phyloP scores from a whole-genome alignment of 2,888 invertebrate species.

The Kuschelorhynchus macadamiae region DNA sequence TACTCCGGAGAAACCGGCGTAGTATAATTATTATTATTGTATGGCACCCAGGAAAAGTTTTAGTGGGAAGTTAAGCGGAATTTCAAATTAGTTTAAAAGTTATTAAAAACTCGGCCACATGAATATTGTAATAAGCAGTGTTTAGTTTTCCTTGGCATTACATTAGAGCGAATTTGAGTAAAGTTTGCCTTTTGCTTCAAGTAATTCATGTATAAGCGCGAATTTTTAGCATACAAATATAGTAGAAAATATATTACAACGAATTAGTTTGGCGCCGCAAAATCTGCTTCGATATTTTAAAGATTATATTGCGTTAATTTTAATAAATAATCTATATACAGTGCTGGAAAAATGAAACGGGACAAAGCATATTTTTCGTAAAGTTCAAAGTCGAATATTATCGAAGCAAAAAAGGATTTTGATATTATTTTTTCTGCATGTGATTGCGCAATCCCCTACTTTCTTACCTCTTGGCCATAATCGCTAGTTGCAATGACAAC shows the following conservation, averaged over 20 bases:
- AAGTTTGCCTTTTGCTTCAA: slow-evolving; percentile 5
- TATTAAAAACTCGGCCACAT: slow-evolving; percentile 39
- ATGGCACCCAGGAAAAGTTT: slow-evolving; percentile 25
- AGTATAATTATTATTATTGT: slow-evolving; percentile 31
- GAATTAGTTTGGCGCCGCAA: no score
- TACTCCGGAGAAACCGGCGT: slow-evolving; percentile 19
- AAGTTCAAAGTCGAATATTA: no score
- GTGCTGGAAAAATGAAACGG: no score
- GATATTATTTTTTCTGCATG: no score
- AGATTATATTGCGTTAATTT: no score
- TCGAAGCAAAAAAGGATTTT: no score
- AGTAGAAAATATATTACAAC: not conserved
- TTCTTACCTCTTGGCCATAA: no score
- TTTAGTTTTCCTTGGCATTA: slow-evolving; percentile 28
- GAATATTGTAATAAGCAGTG: slow-evolving; percentile 38
- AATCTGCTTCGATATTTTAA: no score
- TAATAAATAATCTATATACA: no score
- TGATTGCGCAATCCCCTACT: no score
- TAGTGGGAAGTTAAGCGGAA: slow-evolving; percentile 26
- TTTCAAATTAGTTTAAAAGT: slow-evolving; percentile 43
- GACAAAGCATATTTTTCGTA: no score
- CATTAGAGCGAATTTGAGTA: slow-evolving; percentile 21
- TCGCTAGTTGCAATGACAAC: no score
- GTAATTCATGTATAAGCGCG: slow-evolving; percentile 12
- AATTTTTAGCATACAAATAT: slow-evolving; percentile 16